A percentile compares a stretch with the other conserved stretches of the same genome.
phyloP scores from a whole-genome alignment of 2,888 invertebrate species.

The Macrosiphum euphorbiae region DNA sequence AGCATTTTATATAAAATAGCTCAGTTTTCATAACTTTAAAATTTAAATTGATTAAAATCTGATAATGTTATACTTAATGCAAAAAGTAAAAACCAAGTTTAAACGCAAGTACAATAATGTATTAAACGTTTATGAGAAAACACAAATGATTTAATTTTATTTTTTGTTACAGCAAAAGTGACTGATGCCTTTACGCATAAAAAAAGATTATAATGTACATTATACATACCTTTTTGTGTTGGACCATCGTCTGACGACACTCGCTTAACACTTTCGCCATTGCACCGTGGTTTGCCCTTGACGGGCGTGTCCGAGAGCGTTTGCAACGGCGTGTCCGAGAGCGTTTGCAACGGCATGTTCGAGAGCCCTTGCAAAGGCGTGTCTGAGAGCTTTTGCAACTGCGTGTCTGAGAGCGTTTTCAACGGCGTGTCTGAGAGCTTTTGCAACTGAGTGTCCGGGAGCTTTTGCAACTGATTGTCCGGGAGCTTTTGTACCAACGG shows the following conservation, averaged over 20 bases:
- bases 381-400: not conserved
- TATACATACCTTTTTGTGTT: not conserved
- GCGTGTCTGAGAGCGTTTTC: too few species aligned
- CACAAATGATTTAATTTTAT: not conserved
- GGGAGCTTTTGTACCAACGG: not conserved
- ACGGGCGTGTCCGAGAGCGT: not conserved
- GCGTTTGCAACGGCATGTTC: not conserved
- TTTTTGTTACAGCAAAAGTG: not conserved
- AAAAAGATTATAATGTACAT: not conserved
- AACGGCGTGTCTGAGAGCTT: not conserved
- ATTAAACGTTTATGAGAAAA: not conserved
- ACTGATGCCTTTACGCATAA: not conserved
- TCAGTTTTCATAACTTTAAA: too few species aligned
- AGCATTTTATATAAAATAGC: too few species aligned
- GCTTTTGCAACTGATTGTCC: too few species aligned
- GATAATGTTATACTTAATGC: too few species aligned
- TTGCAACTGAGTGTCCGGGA: not conserved
- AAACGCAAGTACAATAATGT: not conserved
- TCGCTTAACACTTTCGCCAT: not conserved
- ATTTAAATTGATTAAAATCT: too few species aligned
- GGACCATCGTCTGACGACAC: not conserved
- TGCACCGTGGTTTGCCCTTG: not conserved
- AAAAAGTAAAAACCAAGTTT: not conserved
- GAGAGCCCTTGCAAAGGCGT: not conserved
- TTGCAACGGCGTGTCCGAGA: not conserved